Evolutionary conservation across 2,888 invertebrate genomes (phyloP).

Genomic region (Nemotelus nigrinus): DNA sequence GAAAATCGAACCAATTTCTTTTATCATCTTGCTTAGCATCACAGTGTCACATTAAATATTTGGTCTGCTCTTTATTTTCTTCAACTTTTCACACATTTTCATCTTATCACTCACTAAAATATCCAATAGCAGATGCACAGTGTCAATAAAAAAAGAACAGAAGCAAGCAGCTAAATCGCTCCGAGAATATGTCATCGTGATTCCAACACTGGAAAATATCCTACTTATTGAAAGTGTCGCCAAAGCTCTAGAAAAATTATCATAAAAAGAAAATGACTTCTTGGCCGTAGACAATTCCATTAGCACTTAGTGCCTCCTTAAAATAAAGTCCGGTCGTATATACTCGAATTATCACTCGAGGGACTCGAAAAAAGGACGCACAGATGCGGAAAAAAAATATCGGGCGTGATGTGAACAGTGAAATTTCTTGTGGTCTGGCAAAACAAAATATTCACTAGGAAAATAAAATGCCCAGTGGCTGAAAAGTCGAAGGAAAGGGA

Average conservation of each 20-base stretch:
- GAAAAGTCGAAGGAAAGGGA: neutral
- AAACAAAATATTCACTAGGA: neutral
- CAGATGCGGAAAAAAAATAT: slow-evolving; percentile 22
- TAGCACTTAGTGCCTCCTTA: slow-evolving; percentile 39
- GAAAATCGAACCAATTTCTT: no score
- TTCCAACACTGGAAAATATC: neutral
- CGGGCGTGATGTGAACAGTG: neutral
- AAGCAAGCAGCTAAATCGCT: slow-evolving; percentile 29
- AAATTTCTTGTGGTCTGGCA: neutral
- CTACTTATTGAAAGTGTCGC: neutral
- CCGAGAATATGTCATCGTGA: slow-evolving; percentile 18
- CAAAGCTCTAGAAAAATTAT: slow-evolving; percentile 34
- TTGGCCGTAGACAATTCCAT: slow-evolving; percentile 32
- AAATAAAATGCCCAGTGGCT: neutral
- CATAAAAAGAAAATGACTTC: slow-evolving; percentile 41
- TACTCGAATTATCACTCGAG: slow-evolving; percentile 31
- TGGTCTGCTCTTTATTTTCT: no score
- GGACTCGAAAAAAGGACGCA: slow-evolving; percentile 5
- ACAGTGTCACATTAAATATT: no score
- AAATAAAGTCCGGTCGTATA: slow-evolving; percentile 39
- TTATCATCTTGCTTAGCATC: no score
- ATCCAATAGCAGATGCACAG: slow-evolving; percentile 5
- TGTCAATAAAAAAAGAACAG: slow-evolving; percentile 26
- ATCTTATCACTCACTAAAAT: slow-evolving; percentile 42
- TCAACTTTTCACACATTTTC: neutral